Evolutionary conservation across 1,140 invertebrate genomes (phyloP).

Genomic region (Pantala flavescens): DNA sequence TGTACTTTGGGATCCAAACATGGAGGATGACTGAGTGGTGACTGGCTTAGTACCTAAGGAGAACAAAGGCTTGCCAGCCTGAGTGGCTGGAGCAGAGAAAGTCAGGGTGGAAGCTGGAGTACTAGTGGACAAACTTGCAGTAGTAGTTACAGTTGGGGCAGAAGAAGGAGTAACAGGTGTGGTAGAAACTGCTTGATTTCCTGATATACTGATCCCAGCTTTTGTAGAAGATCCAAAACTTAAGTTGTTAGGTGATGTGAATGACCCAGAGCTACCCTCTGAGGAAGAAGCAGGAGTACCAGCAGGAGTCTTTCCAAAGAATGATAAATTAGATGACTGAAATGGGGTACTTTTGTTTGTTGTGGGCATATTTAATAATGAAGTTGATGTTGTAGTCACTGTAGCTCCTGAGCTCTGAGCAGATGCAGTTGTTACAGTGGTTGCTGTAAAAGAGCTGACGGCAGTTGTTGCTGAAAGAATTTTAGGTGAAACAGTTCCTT

Average conservation of each 20-base stretch:
- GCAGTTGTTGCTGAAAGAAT: too few relatives aligned
- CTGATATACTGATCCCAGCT: not conserved
- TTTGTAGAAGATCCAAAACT: not conserved
- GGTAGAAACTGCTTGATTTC: not conserved
- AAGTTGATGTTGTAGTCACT: not conserved
- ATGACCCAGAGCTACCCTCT: not conserved
- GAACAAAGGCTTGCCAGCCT: not conserved
- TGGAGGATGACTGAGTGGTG: not conserved
- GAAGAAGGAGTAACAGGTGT: not conserved
- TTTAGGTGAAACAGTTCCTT: too few relatives aligned
- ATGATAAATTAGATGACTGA: not conserved
- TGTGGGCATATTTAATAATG: not conserved
- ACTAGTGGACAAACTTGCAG: not conserved
- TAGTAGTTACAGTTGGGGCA: not conserved
- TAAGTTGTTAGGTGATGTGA: not conserved
- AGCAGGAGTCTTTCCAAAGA: not conserved
- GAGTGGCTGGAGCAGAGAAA: not conserved
- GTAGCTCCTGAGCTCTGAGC: too few relatives aligned
- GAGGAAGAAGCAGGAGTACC: not conserved
- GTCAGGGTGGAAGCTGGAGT: not conserved
- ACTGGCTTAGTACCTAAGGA: not conserved
- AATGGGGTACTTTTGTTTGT: not conserved
- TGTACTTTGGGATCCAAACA: not conserved
- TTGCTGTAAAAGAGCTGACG: too few relatives aligned
- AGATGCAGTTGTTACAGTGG: too few relatives aligned